Percentiles rank a stretch among this genome's conserved stretches.
phyloP scores from a whole-genome alignment of 2,888 invertebrate species.

The Meloe dianella region DNA sequence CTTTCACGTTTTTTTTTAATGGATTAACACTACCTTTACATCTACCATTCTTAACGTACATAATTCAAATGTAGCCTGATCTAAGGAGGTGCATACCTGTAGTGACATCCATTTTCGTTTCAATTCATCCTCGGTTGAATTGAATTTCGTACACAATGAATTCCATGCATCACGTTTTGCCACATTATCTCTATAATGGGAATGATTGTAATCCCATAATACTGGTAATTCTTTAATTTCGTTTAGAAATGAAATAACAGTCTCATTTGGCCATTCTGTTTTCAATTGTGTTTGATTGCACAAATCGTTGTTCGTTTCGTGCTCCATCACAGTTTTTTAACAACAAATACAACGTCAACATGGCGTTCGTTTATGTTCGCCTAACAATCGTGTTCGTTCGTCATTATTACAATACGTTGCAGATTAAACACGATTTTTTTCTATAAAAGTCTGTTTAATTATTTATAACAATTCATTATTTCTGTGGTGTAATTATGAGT shows the following conservation, averaged over 20 bases:
- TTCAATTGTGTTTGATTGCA: background rate
- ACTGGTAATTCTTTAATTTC: constrained; percentile 1
- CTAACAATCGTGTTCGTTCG: background rate
- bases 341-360: background rate
- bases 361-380: background rate
- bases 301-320: background rate
- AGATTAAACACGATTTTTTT: too few relatives aligned
- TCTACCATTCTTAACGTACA: too few relatives aligned
- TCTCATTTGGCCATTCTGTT: background rate
- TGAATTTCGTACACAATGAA: background rate
- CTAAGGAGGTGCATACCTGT: too few relatives aligned
- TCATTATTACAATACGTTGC: too few relatives aligned
- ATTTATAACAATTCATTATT: too few relatives aligned
- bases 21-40: too few relatives aligned
- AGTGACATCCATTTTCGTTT: background rate
- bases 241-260: background rate
- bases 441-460: too few relatives aligned
- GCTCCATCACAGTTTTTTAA: background rate
- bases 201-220: background rate
- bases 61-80: too few relatives aligned
- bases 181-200: background rate
- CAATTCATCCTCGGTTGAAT: background rate
- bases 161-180: background rate
- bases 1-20: too few relatives aligned
- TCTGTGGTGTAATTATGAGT: too few relatives aligned